Conservation (phyloP, 2,797 vertebrate genomes). For the Lepus oiostolus region DNA sequence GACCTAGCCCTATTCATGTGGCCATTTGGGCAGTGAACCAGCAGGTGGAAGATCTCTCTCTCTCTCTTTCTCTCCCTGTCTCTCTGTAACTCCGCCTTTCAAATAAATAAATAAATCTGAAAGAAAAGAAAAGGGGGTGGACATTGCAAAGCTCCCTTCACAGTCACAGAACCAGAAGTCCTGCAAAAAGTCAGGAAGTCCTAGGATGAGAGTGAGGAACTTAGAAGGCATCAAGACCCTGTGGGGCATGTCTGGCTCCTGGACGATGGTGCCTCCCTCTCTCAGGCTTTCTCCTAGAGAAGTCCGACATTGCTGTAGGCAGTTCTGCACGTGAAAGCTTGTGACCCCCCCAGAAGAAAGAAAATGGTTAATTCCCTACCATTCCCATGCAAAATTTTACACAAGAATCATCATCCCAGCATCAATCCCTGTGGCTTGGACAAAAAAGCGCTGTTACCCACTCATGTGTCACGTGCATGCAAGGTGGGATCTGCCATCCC, state of each 20-base stretch:
- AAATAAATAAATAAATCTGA: too few species aligned
- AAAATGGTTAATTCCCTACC: not conserved
- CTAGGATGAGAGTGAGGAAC: not conserved
- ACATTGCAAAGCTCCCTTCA: not conserved
- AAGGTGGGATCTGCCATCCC: too few species aligned
- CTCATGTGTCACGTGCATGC: not conserved
- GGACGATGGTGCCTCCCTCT: not conserved
- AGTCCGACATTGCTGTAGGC: not conserved
- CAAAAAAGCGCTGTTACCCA: not conserved
- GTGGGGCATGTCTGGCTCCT: not conserved
- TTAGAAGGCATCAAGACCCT: not conserved
- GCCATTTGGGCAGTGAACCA: too few species aligned
- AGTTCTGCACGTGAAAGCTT: slow-evolving; percentile 3
- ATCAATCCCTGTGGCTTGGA: not conserved
- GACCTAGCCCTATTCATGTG: too few species aligned
- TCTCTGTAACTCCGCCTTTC: too few species aligned
- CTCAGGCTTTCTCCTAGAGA: not conserved
- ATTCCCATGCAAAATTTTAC: not conserved
- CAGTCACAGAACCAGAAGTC: not conserved
- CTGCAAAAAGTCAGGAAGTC: not conserved
- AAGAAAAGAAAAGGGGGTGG: not conserved
- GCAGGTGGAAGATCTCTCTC: too few species aligned
- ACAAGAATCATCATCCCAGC: not conserved
- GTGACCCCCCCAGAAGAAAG: not conserved
- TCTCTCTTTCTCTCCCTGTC: too few species aligned